phyloP scores from a whole-genome alignment of 2,113 vertebrate species.

The Corythornis cristatus region DNA sequence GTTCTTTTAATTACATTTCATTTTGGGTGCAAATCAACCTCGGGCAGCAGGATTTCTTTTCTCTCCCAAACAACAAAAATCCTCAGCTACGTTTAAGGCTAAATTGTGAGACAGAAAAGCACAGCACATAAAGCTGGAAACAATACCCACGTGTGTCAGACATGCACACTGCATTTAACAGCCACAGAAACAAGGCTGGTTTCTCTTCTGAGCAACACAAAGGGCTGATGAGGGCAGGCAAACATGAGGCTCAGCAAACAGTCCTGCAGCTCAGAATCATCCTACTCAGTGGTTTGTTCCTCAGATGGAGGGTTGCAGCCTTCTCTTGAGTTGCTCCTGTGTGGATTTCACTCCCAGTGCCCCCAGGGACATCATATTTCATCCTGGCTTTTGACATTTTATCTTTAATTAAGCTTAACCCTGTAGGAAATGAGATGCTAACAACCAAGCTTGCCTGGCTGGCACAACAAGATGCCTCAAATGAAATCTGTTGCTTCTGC shows the following conservation, averaged over 20 bases:
- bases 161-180: fast-evolving
- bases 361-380: not conserved
- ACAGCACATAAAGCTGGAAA: not conserved
- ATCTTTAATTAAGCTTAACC: constrained; percentile 39
- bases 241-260: not conserved
- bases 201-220: not conserved
- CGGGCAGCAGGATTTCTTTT: not conserved
- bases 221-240: not conserved
- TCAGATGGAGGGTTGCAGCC: not conserved
- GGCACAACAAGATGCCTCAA: not conserved
- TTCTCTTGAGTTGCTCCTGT: not conserved
- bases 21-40: not conserved
- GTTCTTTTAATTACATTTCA: not conserved
- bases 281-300: not conserved
- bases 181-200: fast-evolving
- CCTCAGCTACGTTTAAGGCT: not conserved
- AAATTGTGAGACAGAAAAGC: not conserved
- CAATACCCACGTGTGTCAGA: not conserved
- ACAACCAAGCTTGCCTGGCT: not conserved
- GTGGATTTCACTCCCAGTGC: not conserved
- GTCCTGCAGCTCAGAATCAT: not conserved
- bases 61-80: not conserved
- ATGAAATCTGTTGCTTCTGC: not conserved
- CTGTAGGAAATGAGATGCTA: not conserved
- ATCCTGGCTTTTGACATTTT: constrained; percentile 24